Conservation (phyloP, 2,888 invertebrate species). For the Girardia tigrina region DNA sequence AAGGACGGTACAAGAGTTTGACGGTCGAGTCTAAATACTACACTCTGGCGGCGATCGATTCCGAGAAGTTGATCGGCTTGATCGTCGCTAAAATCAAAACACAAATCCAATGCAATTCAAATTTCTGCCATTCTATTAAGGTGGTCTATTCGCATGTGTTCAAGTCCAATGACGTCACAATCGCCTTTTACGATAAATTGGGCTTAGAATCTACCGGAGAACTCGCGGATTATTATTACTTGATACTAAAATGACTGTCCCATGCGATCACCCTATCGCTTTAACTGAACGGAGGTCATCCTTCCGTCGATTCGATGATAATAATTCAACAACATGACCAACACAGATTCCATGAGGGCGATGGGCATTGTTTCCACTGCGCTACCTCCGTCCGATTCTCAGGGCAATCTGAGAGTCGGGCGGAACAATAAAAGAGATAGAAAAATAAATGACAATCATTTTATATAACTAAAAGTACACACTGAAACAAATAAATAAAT, state of each 20-base stretch:
- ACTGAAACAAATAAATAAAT: no score
- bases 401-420: no score
- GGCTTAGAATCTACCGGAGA: conserved; percentile 63
- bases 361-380: no score
- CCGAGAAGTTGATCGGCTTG: conserved; percentile 69
- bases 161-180: conserved; percentile 82
- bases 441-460: no score
- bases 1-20: conserved; percentile 84
- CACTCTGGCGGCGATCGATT: conserved; percentile 78
- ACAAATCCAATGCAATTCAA: conserved; percentile 65
- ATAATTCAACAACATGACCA: no score
- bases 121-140: conserved; percentile 57
- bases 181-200: conserved; percentile 83
- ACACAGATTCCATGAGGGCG: no score
- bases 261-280: conserved; percentile 92
- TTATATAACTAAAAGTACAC: no score
- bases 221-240: conserved; percentile 95
- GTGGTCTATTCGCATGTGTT: conserved; percentile 91
- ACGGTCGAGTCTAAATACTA: conserved; percentile 75
- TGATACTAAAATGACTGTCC: conserved; percentile 69
- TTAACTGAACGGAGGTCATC: conserved; percentile 88
- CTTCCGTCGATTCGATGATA: no score
- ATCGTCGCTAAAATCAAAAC: conserved; percentile 91
- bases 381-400: no score
- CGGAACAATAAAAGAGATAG: no score